Evolutionary conservation across 1,140 invertebrate species (phyloP), one percentile per base, ranked within the genome.

Genomic region (Drosophila athabasca): DNA sequence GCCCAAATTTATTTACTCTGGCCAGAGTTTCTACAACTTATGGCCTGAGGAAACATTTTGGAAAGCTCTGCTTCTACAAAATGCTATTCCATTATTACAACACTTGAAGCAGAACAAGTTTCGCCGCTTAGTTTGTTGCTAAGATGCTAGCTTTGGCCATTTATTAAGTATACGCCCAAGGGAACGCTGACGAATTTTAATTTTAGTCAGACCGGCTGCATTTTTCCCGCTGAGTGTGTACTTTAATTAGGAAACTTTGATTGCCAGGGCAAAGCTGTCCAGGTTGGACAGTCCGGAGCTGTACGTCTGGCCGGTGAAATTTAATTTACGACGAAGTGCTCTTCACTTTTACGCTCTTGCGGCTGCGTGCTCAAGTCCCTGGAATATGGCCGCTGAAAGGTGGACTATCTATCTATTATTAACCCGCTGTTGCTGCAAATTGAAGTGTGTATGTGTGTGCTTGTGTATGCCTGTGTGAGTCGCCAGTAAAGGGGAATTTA

Each of bases 191-290:
- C 15, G 13, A 50, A 57, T 68, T 49, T 59, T 54, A 51, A 52
- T 60, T 77, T 82, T 73, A 82, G 74, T 70, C 59, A 70, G 44
- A 44, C 8, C 51, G 57, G 61, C 76, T 58, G 53, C 43, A 46
- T 44, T 45, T 17, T 24, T 45, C 9, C 49, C 44, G 29, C 66
- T 62, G 35, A 26, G 26, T 52, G 61, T 60, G 45, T 59, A 55
- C 53, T 67, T 53, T 69, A 82, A 82, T 82, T 70, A 78, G 53
- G 46, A 78, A 82, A 82, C 69, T 78, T 83, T 78, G 62, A 78
- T 79, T 75, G 65, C 53, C 71, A 43, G 2, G 58, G 65, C 65
- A 77, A 67, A 73, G 43, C 29, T 8, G 44, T n/a, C n/a, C n/a
- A n/a, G n/a, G n/a, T 35, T 9, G 31, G 46, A 44, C 17, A 61